These are phyloP conservation scores for Drosophila picticornis DNA, from an alignment of 2,888 invertebrate genomes.

Conservation along the genomic window DNA sequence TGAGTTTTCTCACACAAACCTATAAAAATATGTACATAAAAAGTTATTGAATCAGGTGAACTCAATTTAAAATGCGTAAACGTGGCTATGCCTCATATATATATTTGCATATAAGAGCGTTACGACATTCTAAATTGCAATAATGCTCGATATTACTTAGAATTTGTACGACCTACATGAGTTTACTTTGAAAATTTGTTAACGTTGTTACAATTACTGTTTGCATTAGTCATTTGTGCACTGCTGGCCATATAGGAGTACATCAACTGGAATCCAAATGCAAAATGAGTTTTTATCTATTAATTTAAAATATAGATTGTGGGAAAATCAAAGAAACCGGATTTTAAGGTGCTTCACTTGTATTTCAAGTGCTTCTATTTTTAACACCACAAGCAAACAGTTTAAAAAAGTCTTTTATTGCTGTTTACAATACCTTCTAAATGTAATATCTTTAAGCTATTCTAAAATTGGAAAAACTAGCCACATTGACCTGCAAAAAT, in stretches of 20 bases:
- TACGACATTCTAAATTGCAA: slow-evolving; percentile 11
- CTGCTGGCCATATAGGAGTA: background rate
- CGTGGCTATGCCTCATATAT: slow-evolving; percentile 6
- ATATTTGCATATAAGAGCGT: slow-evolving; percentile 2
- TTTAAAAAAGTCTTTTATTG: background rate
- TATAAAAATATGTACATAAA: slow-evolving; percentile 2
- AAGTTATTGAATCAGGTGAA: slow-evolving; percentile 44
- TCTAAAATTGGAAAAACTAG: background rate
- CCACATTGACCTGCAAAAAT: background rate
- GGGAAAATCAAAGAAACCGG: slow-evolving; percentile 61
- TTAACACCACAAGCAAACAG: slow-evolving; percentile 17
- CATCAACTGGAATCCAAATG: background rate
- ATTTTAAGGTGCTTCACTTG: slow-evolving; percentile 42
- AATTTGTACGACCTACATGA: slow-evolving; percentile 2
- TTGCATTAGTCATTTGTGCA: background rate
- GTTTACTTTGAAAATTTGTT: slow-evolving; percentile 5
- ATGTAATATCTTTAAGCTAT: background rate
- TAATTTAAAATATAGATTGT: slow-evolving; percentile 10
- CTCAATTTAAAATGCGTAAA: slow-evolving; percentile 28
- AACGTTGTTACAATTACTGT: slow-evolving; percentile 23
- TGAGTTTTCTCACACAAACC: background rate
- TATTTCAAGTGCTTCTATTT: slow-evolving; percentile 28
- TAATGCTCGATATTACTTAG: background rate
- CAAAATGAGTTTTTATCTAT: slow-evolving; percentile 1
- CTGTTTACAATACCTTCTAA: background rate